These are phyloP conservation scores for Gouania willdenowi DNA, from an alignment of 2,797 vertebrate genomes.

Conservation along the genomic window DNA sequence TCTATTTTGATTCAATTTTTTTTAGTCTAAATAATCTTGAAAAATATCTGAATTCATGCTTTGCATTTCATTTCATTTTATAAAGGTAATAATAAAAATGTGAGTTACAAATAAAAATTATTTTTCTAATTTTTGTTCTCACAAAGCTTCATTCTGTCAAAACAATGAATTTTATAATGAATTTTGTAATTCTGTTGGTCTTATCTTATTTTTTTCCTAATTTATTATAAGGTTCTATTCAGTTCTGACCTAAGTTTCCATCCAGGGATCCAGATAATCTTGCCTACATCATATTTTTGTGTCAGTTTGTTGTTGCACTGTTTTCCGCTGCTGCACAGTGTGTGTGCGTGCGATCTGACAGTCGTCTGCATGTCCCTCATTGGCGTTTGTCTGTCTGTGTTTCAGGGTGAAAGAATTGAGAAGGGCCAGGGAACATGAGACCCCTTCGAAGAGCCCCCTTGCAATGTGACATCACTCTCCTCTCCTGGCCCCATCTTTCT, in stretches of 20 bases:
- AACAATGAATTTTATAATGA: too few species aligned
- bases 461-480: constrained; percentile 97
- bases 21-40: too few species aligned
- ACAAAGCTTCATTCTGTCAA: too few species aligned
- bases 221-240: not conserved
- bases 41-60: too few species aligned
- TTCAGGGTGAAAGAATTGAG: constrained; percentile 99
- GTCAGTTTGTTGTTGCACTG: constrained; percentile 9
- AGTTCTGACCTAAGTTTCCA: constrained; percentile 29
- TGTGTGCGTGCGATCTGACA: constrained; percentile 1
- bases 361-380: constrained; percentile 7
- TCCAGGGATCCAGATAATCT: constrained; percentile 50
- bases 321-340: constrained; percentile 5
- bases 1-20: too few species aligned
- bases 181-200: too few species aligned
- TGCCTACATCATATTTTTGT: constrained; percentile 13
- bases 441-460: constrained; percentile 88
- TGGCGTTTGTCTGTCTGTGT: constrained; percentile 62
- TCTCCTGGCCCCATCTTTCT: constrained; percentile 87
- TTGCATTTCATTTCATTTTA: too few species aligned
- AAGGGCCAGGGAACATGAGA: constrained; percentile 99
- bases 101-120: too few species aligned
- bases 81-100: too few species aligned
- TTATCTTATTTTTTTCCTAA: too few species aligned
- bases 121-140: too few species aligned